Conservation (phyloP, 2,797 vertebrate species). For the Anas bernieri region DNA sequence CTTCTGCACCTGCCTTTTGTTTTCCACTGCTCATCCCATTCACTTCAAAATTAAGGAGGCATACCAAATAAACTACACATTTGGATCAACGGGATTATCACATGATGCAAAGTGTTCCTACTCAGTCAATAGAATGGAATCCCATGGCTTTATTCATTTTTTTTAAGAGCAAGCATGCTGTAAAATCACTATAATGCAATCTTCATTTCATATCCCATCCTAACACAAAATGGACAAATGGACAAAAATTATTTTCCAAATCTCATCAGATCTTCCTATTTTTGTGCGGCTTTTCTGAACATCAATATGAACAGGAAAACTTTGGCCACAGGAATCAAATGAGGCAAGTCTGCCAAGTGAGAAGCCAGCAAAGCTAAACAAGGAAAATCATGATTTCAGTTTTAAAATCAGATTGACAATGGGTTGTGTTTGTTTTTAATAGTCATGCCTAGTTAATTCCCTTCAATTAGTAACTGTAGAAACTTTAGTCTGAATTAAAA, state of each 20-base stretch:
- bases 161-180: not conserved
- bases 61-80: not conserved
- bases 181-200: not conserved
- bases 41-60: not conserved
- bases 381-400: not conserved
- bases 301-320: not conserved
- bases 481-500: not conserved
- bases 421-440: not conserved
- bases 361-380: not conserved
- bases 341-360: not conserved
- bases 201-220: not conserved
- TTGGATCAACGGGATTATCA: not conserved
- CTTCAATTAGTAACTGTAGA: not conserved
- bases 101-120: not conserved
- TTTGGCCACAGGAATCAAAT: not conserved
- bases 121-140: not conserved
- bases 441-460: slow-evolving; percentile 15
- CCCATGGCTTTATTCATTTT: not conserved
- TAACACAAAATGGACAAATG: not conserved
- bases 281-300: not conserved
- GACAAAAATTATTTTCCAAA: not conserved
- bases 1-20: not conserved
- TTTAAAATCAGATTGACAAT: not conserved
- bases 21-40: not conserved
- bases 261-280: not conserved